Conservation (phyloP, 2,113 vertebrate species). For the Chrysemys picta region DNA sequence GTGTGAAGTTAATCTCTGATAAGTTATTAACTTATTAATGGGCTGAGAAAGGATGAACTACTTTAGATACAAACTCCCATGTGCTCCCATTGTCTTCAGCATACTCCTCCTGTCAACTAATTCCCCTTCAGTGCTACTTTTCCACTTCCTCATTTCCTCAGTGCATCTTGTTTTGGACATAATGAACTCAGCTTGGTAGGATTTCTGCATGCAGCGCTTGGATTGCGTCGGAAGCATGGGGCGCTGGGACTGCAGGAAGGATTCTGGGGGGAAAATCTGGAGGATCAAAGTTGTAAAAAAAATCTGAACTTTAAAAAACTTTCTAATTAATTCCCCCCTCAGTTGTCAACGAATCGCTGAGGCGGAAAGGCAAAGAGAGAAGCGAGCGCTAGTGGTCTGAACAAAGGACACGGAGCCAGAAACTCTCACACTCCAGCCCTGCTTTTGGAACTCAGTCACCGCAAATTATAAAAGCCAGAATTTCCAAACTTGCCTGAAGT, state of each 20-base stretch:
- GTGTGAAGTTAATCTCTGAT: slow-evolving; percentile 81
- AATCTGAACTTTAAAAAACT: neutral
- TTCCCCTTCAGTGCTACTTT: neutral
- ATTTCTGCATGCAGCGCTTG: neutral
- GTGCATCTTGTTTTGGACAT: neutral
- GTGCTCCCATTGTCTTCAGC: slow-evolving; percentile 66
- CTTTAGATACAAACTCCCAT: slow-evolving; percentile 75
- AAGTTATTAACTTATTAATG: slow-evolving; percentile 82
- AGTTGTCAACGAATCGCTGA: neutral
- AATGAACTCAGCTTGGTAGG: neutral
- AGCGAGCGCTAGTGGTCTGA: neutral
- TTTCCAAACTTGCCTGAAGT: neutral
- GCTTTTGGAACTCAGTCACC: neutral
- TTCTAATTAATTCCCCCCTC: slow-evolving; percentile 1
- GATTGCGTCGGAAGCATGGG: neutral
- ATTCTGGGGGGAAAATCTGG: neutral
- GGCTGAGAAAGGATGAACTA: slow-evolving; percentile 78
- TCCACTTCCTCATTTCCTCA: slow-evolving; percentile 10
- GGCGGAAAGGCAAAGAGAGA: neutral
- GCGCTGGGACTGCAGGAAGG: neutral
- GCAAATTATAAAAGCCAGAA: neutral
- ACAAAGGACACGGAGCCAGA: accelerated
- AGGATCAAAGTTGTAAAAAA: neutral
- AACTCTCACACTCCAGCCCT: neutral
- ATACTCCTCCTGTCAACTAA: slow-evolving; percentile 62